A percentile compares a stretch with the other conserved stretches of the same genome.
Conservation (phyloP, 2,888 invertebrate genomes). For the Trichopoda pennipes region DNA sequence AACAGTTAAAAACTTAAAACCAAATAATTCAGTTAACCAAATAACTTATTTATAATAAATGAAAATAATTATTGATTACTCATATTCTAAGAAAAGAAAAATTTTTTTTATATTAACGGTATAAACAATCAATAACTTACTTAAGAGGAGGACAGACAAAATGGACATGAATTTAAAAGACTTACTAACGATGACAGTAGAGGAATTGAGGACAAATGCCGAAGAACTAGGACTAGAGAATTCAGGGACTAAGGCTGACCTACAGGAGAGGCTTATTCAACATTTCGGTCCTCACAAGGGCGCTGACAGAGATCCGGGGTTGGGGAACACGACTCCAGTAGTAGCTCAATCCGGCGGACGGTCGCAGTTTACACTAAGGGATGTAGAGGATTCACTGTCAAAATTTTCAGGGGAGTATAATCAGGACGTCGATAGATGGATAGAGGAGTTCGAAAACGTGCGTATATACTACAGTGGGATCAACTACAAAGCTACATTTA, state of each 20-base stretch:
- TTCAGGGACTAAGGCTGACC: constrained; percentile 19
- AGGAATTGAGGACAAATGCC: constrained; percentile 32
- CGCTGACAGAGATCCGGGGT: background rate
- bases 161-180: constrained; percentile 11
- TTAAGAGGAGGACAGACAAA: too few relatives aligned
- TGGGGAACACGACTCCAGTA: background rate
- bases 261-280: constrained; percentile 28
- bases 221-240: background rate
- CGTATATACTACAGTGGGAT: constrained; percentile 35
- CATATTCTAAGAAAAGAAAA: too few relatives aligned
- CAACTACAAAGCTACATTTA: constrained; percentile 57
- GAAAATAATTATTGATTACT: too few relatives aligned
- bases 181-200: constrained; percentile 26
- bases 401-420: constrained; percentile 15
- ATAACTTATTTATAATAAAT: too few relatives aligned
- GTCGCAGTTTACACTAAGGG: constrained; percentile 14
- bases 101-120: too few relatives aligned
- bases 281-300: background rate
- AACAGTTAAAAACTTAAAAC: too few relatives aligned
- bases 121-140: too few relatives aligned
- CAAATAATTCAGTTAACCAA: too few relatives aligned
- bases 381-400: constrained; percentile 14
- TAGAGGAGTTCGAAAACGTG: background rate
- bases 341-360: background rate
- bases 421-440: background rate